Percentiles rank a stretch among this genome's conserved stretches.
phyloP scores from a whole-genome alignment of 2,888 invertebrate genomes.

The Catocala sponsa region DNA sequence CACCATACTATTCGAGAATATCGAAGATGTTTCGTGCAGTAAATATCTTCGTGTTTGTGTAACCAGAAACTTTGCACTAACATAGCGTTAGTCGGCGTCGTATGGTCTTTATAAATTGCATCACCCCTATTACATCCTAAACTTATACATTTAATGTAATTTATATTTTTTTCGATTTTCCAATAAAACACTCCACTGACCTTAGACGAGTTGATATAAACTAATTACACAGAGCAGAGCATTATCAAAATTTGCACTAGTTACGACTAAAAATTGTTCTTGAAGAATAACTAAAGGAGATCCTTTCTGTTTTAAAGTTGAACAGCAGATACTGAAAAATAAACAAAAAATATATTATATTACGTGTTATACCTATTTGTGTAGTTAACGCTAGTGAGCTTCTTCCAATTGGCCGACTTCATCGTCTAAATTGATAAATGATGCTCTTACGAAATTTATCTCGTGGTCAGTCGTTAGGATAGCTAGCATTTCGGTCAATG shows the following conservation, averaged over 20 bases:
- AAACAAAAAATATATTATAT: constrained; percentile 3
- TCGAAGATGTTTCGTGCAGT: constrained; percentile 6
- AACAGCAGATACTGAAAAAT: constrained; percentile 57
- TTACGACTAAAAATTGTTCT: constrained; percentile 73
- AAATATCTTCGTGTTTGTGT: constrained; percentile 5
- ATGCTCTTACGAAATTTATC: constrained; percentile 56
- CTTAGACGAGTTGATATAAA: constrained; percentile 57
- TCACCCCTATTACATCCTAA: constrained; percentile 38
- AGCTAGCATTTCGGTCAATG: constrained; percentile 64
- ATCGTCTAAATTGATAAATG: constrained; percentile 68
- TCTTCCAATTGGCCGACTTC: constrained; percentile 43
- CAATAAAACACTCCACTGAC: constrained; percentile 50
- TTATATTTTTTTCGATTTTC: constrained; percentile 33
- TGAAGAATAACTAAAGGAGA: constrained; percentile 78
- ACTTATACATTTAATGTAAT: constrained; percentile 32
- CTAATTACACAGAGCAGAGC: constrained; percentile 69
- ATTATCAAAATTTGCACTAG: constrained; percentile 76
- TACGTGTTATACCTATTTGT: neutral
- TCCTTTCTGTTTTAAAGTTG: constrained; percentile 77
- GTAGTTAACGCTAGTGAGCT: constrained; percentile 13
- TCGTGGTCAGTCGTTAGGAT: constrained; percentile 31
- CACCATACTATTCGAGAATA: constrained; percentile 19
- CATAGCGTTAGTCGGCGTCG: neutral
- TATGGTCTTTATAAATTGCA: constrained; percentile 37
- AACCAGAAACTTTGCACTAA: constrained; percentile 7